Percentiles rank a stretch among this genome's conserved stretches.
phyloP scores from a whole-genome alignment of 2,888 invertebrate species.

The Drosophila cyrtoloma region DNA sequence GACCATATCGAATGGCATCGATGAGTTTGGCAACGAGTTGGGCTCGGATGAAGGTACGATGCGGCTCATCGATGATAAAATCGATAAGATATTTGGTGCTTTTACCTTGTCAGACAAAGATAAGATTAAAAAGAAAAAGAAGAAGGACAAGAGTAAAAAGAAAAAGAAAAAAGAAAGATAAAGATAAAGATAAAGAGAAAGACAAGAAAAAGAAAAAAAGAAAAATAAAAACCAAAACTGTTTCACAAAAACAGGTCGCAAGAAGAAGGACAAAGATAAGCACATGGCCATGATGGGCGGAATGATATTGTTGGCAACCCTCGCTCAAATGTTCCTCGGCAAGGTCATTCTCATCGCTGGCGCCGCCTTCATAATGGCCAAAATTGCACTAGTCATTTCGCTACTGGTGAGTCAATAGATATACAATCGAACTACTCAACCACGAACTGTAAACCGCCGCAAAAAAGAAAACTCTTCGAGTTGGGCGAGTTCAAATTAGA shows the following conservation, averaged over 20 bases:
- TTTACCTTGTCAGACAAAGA: conserved; percentile 49
- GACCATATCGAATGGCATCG: conserved; percentile 71
- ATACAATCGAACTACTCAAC: not conserved
- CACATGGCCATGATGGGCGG: conserved; percentile 88
- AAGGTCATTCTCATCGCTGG: conserved; percentile 90
- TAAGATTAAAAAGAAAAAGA: conserved; percentile 24
- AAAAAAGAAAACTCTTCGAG: not conserved
- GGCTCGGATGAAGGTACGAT: conserved; percentile 82
- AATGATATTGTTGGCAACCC: conserved; percentile 88
- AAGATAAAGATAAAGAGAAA: conserved; percentile 40
- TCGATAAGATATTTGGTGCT: conserved; percentile 69
- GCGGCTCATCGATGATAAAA: conserved; percentile 80
- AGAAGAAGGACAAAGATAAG: conserved; percentile 86
- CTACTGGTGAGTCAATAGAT: conserved; percentile 85
- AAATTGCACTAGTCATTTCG: conserved; percentile 88
- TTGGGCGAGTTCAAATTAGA: not conserved
- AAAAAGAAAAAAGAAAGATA: conserved; percentile 8
- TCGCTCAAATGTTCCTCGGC: conserved; percentile 89
- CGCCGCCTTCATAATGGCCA: conserved; percentile 89
- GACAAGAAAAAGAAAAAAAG: conserved; percentile 32
- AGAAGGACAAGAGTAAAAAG: conserved; percentile 1
- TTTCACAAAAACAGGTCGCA: conserved; percentile 86
- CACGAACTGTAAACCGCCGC: not conserved
- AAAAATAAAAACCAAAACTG: conserved; percentile 72
- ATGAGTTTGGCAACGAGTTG: conserved; percentile 58